These are phyloP conservation scores for Celastrina argiolus DNA, from an alignment of 2,888 invertebrate species.

Conservation along the genomic window DNA sequence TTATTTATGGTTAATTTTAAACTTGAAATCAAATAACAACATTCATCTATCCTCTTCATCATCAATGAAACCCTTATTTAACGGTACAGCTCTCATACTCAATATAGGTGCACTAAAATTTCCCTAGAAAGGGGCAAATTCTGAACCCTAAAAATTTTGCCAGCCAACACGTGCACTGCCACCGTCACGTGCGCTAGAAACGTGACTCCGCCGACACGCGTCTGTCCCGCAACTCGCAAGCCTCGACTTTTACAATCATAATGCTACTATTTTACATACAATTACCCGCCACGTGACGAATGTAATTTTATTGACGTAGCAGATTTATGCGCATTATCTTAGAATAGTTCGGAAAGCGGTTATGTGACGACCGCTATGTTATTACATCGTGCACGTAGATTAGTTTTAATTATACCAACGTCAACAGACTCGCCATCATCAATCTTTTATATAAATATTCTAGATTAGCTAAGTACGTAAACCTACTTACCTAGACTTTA, in stretches of 20 bases:
- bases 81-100: neutral
- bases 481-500: neutral
- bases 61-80: too few relatives aligned
- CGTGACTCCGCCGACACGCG: constrained; percentile 18
- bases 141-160: neutral
- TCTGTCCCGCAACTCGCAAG: neutral
- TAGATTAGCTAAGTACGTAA: neutral
- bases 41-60: too few relatives aligned
- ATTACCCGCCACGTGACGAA: neutral
- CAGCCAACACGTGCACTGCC: constrained; percentile 1
- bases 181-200: neutral
- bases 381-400: constrained; percentile 6
- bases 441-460: neutral
- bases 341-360: constrained; percentile 15
- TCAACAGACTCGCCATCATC: neutral
- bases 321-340: neutral
- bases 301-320: neutral
- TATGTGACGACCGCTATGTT: neutral
- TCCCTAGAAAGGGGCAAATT: neutral
- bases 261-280: constrained; percentile 8
- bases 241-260: constrained; percentile 14
- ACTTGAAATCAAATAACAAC: too few relatives aligned
- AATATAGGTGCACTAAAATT: neutral
- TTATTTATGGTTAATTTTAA: too few relatives aligned
- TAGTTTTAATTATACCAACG: constrained; percentile 3